A percentile compares a stretch with the other conserved stretches of the same genome.
phyloP scores from a whole-genome alignment of 2,888 invertebrate species.

The Trisateles emortualis region DNA sequence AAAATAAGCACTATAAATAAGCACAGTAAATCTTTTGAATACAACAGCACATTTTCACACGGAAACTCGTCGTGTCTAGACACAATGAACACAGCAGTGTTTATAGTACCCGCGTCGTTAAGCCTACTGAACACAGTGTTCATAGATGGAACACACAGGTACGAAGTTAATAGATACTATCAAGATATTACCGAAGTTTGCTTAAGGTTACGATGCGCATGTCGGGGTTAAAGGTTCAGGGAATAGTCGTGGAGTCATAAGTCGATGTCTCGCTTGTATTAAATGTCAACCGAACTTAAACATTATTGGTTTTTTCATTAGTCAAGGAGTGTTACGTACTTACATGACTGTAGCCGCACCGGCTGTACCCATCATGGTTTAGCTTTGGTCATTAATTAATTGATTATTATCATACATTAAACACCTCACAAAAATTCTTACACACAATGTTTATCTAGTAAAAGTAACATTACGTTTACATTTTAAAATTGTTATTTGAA shows the following conservation, averaged over 20 bases:
- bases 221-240: conserved; percentile 44
- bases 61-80: conserved; percentile 15
- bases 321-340: conserved; percentile 35
- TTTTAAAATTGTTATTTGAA: too few species aligned
- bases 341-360: conserved; percentile 40
- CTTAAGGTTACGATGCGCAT: conserved; percentile 21
- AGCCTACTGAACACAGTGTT: background rate
- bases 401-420: too few species aligned
- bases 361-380: conserved; percentile 53
- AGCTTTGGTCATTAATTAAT: conserved; percentile 64
- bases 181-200: conserved; percentile 33
- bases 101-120: background rate
- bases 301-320: conserved; percentile 42
- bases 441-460: too few species aligned
- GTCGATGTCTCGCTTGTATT: conserved; percentile 31
- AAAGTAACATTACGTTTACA: too few species aligned
- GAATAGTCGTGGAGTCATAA: conserved; percentile 29
- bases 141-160: conserved; percentile 18
- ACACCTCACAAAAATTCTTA: too few species aligned
- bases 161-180: conserved; percentile 16
- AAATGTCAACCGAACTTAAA: conserved; percentile 32
- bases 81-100: conserved; percentile 11
- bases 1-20: background rate
- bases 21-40: background rate
- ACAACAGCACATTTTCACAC: conserved; percentile 3